A percentile compares a stretch with the other conserved stretches of the same genome.
Conservation (phyloP, 1,140 invertebrate genomes). For the Myzus persicae region DNA sequence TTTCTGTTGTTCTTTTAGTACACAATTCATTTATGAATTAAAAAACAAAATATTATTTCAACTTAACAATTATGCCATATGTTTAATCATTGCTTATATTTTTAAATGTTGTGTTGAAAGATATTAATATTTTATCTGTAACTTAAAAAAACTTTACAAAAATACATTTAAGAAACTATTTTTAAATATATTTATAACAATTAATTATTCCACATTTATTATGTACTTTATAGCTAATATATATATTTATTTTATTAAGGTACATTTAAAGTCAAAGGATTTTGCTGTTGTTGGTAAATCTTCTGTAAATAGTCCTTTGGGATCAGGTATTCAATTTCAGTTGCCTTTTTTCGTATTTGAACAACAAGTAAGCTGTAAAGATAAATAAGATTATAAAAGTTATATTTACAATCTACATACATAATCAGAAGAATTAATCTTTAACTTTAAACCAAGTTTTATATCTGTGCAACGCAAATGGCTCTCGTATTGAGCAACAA, state of each 20-base stretch:
- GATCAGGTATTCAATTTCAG: constrained; percentile 72
- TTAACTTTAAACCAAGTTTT: background rate
- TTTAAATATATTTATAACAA: background rate
- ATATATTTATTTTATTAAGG: constrained; percentile 14
- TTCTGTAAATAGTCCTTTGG: background rate
- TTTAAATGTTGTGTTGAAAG: background rate
- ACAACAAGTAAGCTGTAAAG: constrained; percentile 76
- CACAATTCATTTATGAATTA: too few relatives aligned
- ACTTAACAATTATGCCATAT: background rate
- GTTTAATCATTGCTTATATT: background rate
- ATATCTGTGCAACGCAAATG: background rate
- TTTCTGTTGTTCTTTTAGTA: too few relatives aligned
- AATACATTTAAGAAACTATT: background rate
- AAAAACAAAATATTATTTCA: too few relatives aligned
- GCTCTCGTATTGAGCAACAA: too few relatives aligned
- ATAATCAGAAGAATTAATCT: background rate
- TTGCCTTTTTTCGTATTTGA: constrained; percentile 98
- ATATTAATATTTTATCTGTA: background rate
- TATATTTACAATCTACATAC: too few relatives aligned
- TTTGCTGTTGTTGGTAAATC: constrained; percentile 1
- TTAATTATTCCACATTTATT: background rate
- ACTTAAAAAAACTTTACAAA: background rate
- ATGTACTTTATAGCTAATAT: background rate
- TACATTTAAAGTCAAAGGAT: background rate
- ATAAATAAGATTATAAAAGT: too few relatives aligned